Conservation (phyloP, 2,888 invertebrate species). For the Orchestes rusci region DNA sequence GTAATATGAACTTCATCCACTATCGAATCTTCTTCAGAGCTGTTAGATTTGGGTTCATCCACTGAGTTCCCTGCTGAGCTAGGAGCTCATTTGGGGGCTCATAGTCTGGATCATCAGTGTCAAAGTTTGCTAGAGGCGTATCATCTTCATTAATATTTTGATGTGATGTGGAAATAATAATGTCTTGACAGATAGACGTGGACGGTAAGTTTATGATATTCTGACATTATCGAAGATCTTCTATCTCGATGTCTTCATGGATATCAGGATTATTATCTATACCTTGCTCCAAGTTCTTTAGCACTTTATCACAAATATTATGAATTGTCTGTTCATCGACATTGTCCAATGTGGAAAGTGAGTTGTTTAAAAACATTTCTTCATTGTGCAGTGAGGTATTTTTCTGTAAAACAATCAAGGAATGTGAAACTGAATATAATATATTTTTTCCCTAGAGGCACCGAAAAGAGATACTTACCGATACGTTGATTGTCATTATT, state of each 20-base stretch:
- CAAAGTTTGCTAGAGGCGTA: neutral
- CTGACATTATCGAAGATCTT: neutral
- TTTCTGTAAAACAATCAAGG: no score
- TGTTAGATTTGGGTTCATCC: neutral
- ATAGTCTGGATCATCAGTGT: neutral
- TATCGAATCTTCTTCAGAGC: neutral
- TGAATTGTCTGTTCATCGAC: neutral
- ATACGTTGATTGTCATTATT: neutral
- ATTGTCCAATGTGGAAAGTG: neutral
- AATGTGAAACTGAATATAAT: neutral
- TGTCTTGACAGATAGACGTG: neutral
- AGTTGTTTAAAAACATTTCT: neutral
- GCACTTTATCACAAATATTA: neutral
- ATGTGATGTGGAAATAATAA: slow-evolving; percentile 1
- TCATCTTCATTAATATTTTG: neutral
- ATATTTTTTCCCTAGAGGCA: neutral
- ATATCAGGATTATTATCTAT: neutral
- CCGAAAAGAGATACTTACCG: no score
- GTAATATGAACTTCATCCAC: no score
- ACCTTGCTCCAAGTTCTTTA: neutral
- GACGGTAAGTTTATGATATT: neutral
- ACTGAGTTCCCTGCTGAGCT: neutral
- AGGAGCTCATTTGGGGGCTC: neutral
- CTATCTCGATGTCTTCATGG: neutral
- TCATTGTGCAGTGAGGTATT: no score